Conservation (phyloP, 2,113 vertebrate genomes). For the Halichoerus grypus region DNA sequence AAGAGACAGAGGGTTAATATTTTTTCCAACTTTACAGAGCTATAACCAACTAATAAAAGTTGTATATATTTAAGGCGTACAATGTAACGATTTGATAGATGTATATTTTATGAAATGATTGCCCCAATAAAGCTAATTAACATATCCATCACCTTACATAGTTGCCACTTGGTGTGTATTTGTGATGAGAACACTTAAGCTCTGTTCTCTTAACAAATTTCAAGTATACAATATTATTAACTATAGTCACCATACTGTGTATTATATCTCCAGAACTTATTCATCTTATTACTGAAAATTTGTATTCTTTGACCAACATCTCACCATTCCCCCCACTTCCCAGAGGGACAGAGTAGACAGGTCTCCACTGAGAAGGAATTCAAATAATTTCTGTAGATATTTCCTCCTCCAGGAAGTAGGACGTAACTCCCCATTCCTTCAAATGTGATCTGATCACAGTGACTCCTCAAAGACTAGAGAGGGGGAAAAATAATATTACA, state of each 20-base stretch:
- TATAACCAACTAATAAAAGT: background rate
- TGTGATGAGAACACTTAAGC: background rate
- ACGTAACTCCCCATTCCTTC: background rate
- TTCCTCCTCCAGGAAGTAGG: background rate
- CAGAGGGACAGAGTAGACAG: background rate
- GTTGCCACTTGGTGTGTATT: background rate
- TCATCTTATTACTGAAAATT: background rate
- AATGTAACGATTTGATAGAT: background rate
- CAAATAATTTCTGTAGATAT: background rate
- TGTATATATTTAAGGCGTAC: background rate
- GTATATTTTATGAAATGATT: background rate
- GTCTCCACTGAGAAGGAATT: background rate
- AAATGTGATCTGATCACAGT: background rate
- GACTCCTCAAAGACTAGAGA: background rate
- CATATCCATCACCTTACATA: background rate
- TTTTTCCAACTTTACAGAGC: background rate
- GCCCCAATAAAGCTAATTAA: background rate
- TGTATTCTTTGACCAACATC: background rate
- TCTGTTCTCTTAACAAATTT: background rate
- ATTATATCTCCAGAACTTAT: background rate
- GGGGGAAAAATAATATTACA: background rate
- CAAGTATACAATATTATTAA: background rate
- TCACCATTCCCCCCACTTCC: background rate
- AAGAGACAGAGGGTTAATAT: background rate
- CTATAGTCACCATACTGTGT: background rate